phyloP scores from a whole-genome alignment of 2,888 invertebrate genomes.

The Therioaphis trifolii region DNA sequence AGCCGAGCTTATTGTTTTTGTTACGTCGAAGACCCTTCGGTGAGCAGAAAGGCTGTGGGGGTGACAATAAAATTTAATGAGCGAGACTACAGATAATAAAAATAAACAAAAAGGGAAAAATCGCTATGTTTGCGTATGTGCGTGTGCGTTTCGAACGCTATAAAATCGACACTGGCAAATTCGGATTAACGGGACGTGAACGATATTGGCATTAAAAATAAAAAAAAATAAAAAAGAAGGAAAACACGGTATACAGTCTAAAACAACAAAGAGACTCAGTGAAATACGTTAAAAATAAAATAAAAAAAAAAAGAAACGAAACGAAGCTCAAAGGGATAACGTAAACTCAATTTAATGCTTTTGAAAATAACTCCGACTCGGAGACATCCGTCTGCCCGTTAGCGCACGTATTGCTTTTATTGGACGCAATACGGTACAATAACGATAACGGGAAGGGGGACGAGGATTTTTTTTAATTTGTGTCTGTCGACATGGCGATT shows the following conservation, averaged over 20 bases:
- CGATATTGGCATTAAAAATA: conserved; percentile 30
- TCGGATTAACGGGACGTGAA: conserved; percentile 37
- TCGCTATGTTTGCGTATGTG: not conserved
- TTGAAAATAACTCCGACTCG: not conserved
- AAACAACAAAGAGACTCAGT: not conserved
- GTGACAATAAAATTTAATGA: conserved; percentile 53
- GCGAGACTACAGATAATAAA: conserved; percentile 34
- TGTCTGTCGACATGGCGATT: too few relatives aligned
- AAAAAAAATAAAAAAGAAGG: conserved; percentile 28
- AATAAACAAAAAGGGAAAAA: conserved; percentile 47
- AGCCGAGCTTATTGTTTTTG: conserved; percentile 47
- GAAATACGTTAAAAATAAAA: conserved; percentile 2
- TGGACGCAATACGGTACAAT: not conserved
- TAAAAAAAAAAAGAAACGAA: not conserved
- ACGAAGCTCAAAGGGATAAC: not conserved
- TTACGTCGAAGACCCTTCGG: conserved; percentile 16
- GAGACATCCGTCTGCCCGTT: not conserved
- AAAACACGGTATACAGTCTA: conserved; percentile 15
- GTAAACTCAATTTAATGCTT: conserved; percentile 30
- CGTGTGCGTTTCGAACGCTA: not conserved
- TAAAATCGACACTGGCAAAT: conserved; percentile 39
- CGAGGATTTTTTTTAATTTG: too few relatives aligned
- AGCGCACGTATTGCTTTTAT: not conserved
- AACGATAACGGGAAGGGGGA: not conserved
- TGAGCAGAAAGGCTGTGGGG: not conserved